phyloP scores from a whole-genome alignment of 2,113 vertebrate genomes.

The Lichenostomus cassidix region DNA sequence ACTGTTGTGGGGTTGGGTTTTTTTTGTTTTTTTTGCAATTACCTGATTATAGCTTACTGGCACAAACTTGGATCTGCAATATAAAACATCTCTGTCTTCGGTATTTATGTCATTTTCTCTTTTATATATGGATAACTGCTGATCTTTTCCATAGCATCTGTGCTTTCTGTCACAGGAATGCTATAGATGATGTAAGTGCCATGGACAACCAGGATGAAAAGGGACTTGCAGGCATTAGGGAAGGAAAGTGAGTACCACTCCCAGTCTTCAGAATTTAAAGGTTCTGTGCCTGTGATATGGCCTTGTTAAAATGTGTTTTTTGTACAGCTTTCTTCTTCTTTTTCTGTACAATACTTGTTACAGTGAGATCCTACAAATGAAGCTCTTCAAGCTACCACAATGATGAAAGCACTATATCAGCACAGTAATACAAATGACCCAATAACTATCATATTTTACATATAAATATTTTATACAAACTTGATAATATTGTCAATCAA shows the following conservation, averaged over 20 bases:
- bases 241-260: not conserved
- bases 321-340: not conserved
- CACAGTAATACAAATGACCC: not conserved
- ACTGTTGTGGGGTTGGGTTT: not conserved
- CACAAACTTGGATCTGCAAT: slow-evolving; percentile 27
- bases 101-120: slow-evolving; percentile 33
- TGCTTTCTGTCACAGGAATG: slow-evolving; percentile 45
- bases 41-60: slow-evolving; percentile 27
- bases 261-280: not conserved
- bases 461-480: not conserved
- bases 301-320: not conserved
- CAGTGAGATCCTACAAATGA: not conserved
- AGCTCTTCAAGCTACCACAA: not conserved
- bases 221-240: not conserved
- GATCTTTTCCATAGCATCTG: slow-evolving; percentile 31
- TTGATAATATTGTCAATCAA: not conserved
- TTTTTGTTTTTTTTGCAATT: not conserved
- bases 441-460: not conserved
- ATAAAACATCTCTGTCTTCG: slow-evolving; percentile 51
- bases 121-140: slow-evolving; percentile 36
- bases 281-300: not conserved
- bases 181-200: slow-evolving; percentile 17
- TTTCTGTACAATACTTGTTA: not conserved
- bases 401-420: not conserved
- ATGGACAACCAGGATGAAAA: slow-evolving; percentile 57